Conservation (phyloP, 2,888 invertebrate genomes). For the Tribolium freemani region DNA sequence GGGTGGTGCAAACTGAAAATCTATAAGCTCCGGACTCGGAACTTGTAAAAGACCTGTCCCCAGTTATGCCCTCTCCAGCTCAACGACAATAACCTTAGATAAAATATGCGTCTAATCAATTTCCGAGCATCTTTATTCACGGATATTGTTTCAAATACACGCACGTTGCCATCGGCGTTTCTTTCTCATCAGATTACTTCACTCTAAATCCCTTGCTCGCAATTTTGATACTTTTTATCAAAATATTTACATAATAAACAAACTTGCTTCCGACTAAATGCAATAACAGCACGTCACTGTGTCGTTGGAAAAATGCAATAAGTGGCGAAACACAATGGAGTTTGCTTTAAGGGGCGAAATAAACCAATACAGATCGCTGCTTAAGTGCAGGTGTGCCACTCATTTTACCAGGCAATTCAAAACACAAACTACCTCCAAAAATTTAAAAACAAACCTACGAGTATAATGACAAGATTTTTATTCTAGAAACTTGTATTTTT, state of each 20-base stretch:
- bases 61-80: not conserved
- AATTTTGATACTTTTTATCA: slow-evolving; percentile 24
- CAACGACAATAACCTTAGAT: slow-evolving; percentile 13
- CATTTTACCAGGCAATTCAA: not conserved
- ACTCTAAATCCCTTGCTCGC: slow-evolving; percentile 25
- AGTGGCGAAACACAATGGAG: slow-evolving; percentile 13
- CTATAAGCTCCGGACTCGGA: slow-evolving; percentile 23
- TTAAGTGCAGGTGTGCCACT: not conserved
- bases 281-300: slow-evolving; percentile 29
- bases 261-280: slow-evolving; percentile 28
- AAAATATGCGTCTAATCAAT: slow-evolving; percentile 20
- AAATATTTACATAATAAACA: slow-evolving; percentile 38
- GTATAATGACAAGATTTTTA: too few species aligned
- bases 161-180: slow-evolving; percentile 6
- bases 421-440: not conserved
- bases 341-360: slow-evolving; percentile 17
- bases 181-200: slow-evolving; percentile 27
- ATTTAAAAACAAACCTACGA: too few species aligned
- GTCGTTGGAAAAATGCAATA: slow-evolving; percentile 30
- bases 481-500: too few species aligned
- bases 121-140: slow-evolving; percentile 2
- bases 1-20: slow-evolving; percentile 39
- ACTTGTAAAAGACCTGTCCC: slow-evolving; percentile 14
- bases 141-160: slow-evolving; percentile 15
- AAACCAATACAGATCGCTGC: slow-evolving; percentile 26